Evolutionary conservation across 2,113 vertebrate genomes (phyloP), one percentile per base, ranked within the genome.

Genomic region (Antidorcas marsupialis): DNA sequence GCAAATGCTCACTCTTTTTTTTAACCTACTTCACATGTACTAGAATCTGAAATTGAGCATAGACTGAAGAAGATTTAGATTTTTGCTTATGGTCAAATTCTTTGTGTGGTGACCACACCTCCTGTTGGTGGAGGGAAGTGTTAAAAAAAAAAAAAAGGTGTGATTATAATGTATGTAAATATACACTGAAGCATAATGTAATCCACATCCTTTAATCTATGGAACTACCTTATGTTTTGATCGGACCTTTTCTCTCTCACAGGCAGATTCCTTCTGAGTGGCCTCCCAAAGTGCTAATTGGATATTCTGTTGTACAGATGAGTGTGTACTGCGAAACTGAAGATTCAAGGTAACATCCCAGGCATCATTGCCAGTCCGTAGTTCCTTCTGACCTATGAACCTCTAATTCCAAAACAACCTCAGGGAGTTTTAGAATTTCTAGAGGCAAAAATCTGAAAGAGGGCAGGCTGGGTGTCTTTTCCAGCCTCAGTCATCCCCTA

Each of bases 381-480:
- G 67, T 16, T 89, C 76, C 50, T 83, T 93, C 55, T 55, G 39
- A 88, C 36, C 59, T 71, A 90, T 13, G 93, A 89, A 91, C 21
- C 14, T 91, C 76, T 55, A 82, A 91, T 71, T 94, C 82, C 27
- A 89, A 78, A 91, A 23, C 28, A 92, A 94, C 45, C 83, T 76
- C 47, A 45, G 36, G 7, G 10, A n/a, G 39, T 84, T 67, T 60
- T 59, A 15, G 39, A 87, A 47, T 84, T 91, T 87, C 67, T 89
- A 92, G 25, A 92, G 33, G 71, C 12, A 50, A 94, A 92, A 90
- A 64, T 59, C 43, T 97, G 52, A 96, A 95, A 78, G 30, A 96
- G n/a, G 39, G 43, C 57, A 90, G 17, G 45, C 15, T 94, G 19
- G 27, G 19, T 92, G 33, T 13, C 50, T 97, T 87, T 19, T 67